Evolutionary conservation across 2,888 invertebrate species (phyloP).

Genomic region (Synanthedon tipuliformis): DNA sequence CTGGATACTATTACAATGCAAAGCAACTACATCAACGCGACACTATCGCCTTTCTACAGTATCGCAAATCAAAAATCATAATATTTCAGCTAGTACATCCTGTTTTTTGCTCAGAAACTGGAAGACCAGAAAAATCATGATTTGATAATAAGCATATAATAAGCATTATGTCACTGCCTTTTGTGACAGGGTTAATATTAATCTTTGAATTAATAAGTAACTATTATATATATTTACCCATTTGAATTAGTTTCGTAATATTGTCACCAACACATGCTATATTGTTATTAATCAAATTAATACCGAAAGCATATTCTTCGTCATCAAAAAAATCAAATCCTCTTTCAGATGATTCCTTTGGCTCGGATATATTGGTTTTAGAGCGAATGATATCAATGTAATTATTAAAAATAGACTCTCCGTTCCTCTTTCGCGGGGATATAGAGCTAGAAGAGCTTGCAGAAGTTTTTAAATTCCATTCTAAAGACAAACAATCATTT

Average conservation of each 20-base stretch:
- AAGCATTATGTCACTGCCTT: no score
- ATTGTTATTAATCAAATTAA: constrained; percentile 54
- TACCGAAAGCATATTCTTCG: constrained; percentile 57
- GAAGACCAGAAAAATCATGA: no score
- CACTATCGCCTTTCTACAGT: no score
- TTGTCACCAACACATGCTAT: constrained; percentile 59
- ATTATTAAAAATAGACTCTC: constrained; percentile 41
- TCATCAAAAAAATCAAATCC: constrained; percentile 59
- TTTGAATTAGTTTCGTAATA: constrained; percentile 52
- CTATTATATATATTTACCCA: constrained; percentile 29
- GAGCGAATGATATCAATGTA: constrained; percentile 48
- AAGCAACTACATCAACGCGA: no score
- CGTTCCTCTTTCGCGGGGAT: constrained; percentile 24
- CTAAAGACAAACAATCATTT: constrained; percentile 33
- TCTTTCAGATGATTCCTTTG: constrained; percentile 35
- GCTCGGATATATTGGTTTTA: constrained; percentile 33
- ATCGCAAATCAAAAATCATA: no score
- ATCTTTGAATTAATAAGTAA: no score
- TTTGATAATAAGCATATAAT: no score
- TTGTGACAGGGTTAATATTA: no score
- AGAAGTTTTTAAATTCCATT: constrained; percentile 25
- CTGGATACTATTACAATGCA: no score
- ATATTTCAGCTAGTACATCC: no score
- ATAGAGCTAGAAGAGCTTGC: constrained; percentile 26
- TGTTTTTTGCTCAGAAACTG: no score